These are phyloP conservation scores for Dorcus hopei DNA, from an alignment of 2,888 invertebrate genomes.

Conservation along the genomic window DNA sequence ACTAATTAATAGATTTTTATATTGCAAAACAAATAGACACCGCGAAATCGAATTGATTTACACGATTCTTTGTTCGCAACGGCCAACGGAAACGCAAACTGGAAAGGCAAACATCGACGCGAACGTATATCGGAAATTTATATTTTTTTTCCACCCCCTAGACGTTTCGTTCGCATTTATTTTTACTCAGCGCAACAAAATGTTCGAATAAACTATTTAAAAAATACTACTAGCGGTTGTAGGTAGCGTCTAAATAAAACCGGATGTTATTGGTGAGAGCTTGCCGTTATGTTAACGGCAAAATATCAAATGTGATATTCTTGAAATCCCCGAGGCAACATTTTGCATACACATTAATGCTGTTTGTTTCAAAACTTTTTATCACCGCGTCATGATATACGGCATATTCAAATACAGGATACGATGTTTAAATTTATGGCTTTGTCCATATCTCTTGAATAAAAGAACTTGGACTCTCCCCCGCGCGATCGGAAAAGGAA, in stretches of 20 bases:
- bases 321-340: slow-evolving; percentile 9
- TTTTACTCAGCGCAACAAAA: no score
- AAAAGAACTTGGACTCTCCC: slow-evolving; percentile 19
- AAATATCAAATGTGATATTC: neutral
- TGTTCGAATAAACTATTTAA: no score
- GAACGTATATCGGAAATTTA: no score
- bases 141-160: no score
- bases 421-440: slow-evolving; percentile 29
- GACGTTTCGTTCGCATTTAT: no score
- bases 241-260: no score
- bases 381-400: slow-evolving; percentile 31
- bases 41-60: slow-evolving; percentile 6
- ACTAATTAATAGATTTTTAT: slow-evolving; percentile 19
- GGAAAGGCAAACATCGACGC: no score
- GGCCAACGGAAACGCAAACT: neutral
- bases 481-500: slow-evolving; percentile 13
- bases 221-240: no score
- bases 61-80: slow-evolving; percentile 3
- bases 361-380: slow-evolving; percentile 34
- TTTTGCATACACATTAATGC: slow-evolving; percentile 33
- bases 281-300: no score
- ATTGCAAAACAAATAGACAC: slow-evolving; percentile 5
- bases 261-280: no score
- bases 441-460: slow-evolving; percentile 19
- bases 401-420: slow-evolving; percentile 27